Conservation (phyloP, 2,797 vertebrate species). For the Salmo trutta region DNA sequence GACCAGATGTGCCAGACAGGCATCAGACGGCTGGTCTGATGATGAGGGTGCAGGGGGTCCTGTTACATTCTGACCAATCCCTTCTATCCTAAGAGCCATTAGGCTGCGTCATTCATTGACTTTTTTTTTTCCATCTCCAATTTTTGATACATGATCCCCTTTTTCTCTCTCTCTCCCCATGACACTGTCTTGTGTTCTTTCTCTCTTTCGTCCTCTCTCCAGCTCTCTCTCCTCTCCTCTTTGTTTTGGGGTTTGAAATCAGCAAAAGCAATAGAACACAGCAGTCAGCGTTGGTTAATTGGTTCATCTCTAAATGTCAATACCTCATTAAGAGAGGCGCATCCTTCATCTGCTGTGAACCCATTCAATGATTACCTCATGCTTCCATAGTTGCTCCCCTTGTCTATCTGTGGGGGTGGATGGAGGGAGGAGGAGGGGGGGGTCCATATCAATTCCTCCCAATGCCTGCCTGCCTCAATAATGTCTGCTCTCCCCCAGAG, state of each 20-base stretch:
- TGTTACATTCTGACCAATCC: constrained; percentile 11
- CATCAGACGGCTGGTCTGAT: background rate
- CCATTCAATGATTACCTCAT: constrained; percentile 64
- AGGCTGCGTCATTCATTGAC: constrained; percentile 33
- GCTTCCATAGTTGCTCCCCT: constrained; percentile 44
- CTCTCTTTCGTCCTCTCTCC: background rate
- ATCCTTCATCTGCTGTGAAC: constrained; percentile 3
- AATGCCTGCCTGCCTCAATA: background rate
- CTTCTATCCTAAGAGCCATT: background rate
- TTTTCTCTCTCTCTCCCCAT: background rate
- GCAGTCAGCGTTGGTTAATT: background rate
- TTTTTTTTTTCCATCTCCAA: background rate
- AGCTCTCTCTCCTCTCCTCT: background rate
- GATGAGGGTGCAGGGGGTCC: background rate
- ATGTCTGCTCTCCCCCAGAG: constrained; percentile 25
- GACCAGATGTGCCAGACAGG: background rate
- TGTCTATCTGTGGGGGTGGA: constrained; percentile 27
- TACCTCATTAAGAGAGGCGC: constrained; percentile 57
- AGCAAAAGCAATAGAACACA: background rate
- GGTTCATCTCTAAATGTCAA: constrained; percentile 53
- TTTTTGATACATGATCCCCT: constrained; percentile 26
- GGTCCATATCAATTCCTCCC: constrained; percentile 44
- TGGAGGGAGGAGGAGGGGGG: background rate
- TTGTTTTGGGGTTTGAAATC: background rate
- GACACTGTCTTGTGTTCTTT: background rate